phyloP scores from a whole-genome alignment of 2,113 vertebrate genomes.

The Lethenteron reissneri region DNA sequence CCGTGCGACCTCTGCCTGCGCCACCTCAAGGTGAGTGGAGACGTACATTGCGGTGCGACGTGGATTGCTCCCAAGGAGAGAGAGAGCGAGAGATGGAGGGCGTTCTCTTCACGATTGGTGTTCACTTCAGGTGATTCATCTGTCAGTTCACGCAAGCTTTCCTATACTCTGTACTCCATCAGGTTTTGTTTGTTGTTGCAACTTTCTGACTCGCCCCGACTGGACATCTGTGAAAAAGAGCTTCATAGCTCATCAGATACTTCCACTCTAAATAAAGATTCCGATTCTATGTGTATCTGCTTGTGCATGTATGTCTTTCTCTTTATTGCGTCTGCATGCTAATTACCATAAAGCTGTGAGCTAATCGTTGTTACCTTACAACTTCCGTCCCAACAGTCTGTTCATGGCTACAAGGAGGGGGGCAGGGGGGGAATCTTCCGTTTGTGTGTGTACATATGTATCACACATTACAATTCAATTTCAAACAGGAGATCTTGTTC shows the following conservation, averaged over 20 bases:
- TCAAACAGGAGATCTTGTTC: background rate
- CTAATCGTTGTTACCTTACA: background rate
- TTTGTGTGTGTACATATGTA: too few relatives aligned
- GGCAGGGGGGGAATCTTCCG: background rate
- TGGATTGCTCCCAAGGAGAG: background rate
- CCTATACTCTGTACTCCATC: background rate
- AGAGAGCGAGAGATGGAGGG: background rate
- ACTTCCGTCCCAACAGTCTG: background rate
- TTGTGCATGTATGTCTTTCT: too few relatives aligned
- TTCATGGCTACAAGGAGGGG: background rate
- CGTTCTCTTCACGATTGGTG: background rate
- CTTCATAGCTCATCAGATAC: too few relatives aligned
- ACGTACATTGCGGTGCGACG: background rate
- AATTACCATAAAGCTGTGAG: background rate
- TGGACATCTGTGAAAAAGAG: too few relatives aligned
- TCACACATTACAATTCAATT: too few relatives aligned
- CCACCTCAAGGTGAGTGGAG: conserved; percentile 53
- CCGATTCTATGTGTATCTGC: too few relatives aligned
- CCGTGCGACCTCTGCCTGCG: conserved; percentile 79
- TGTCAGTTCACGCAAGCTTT: background rate
- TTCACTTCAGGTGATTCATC: background rate
- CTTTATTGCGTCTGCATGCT: too few relatives aligned
- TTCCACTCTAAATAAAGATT: too few relatives aligned
- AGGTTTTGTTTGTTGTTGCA: too few relatives aligned
- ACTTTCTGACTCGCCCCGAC: too few relatives aligned